These are phyloP conservation scores for Atractosteus spatula DNA, from an alignment of 2,113 vertebrate species.

Conservation along the genomic window DNA sequence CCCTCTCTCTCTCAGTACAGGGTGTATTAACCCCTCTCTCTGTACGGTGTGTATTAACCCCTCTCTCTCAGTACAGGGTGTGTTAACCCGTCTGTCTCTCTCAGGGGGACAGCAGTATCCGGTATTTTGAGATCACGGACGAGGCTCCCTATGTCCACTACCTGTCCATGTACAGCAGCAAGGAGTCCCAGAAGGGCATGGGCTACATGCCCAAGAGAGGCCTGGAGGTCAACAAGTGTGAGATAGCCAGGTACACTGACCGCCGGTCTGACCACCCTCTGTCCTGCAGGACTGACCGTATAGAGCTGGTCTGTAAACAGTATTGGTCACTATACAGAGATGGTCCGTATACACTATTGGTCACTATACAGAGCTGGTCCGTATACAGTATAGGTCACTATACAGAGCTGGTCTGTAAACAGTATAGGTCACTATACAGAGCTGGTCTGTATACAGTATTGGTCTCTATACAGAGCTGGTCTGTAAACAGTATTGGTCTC, in stretches of 20 bases:
- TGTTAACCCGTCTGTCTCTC: not conserved
- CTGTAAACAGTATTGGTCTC: too few relatives aligned
- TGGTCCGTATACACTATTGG: too few relatives aligned
- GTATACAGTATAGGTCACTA: too few relatives aligned
- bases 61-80: not conserved
- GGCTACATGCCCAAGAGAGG: slow-evolving; percentile 91
- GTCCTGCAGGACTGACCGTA: not conserved
- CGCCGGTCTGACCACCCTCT: not conserved
- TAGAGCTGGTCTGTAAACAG: too few relatives aligned
- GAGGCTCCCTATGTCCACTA: slow-evolving; percentile 84
- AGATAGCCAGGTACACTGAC: slow-evolving; percentile 76
- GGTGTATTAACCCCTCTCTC: not conserved
- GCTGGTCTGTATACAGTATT: too few relatives aligned
- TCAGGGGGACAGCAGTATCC: slow-evolving; percentile 89
- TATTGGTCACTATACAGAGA: too few relatives aligned
- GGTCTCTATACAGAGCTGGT: too few relatives aligned
- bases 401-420: too few relatives aligned
- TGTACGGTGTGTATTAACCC: not conserved
- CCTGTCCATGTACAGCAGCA: slow-evolving; percentile 84
- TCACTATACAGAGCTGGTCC: too few relatives aligned
- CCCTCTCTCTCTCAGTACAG: not conserved
- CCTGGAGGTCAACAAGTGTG: slow-evolving; percentile 88
- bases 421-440: too few relatives aligned
- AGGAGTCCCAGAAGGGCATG: slow-evolving; percentile 87
- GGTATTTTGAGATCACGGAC: slow-evolving; percentile 86